Evolutionary conservation across 2,888 invertebrate species (phyloP).

Genomic region (Leucania comma): DNA sequence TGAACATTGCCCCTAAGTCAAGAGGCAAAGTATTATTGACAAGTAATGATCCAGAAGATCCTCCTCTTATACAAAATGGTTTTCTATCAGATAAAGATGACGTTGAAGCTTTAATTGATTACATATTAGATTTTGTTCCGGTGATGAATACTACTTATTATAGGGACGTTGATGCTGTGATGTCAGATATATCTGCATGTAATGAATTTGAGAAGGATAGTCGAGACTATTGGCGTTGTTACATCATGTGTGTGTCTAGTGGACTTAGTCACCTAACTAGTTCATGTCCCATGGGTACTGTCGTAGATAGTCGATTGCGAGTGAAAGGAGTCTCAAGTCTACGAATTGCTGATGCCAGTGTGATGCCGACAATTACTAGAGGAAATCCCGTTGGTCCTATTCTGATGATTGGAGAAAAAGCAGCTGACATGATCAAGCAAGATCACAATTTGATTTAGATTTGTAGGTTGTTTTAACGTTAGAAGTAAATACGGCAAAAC

Average conservation of each 20-base stretch:
- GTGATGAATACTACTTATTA: slow-evolving; percentile 68
- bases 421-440: slow-evolving; percentile 68
- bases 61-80: slow-evolving; percentile 64
- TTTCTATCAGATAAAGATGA: slow-evolving; percentile 65
- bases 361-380: slow-evolving; percentile 63
- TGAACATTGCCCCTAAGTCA: slow-evolving; percentile 79
- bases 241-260: slow-evolving; percentile 59
- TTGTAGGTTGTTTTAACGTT: neutral
- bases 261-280: slow-evolving; percentile 67
- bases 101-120: slow-evolving; percentile 59
- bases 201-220: slow-evolving; percentile 51
- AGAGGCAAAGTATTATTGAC: slow-evolving; percentile 67
- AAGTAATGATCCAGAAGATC: slow-evolving; percentile 62
- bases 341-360: slow-evolving; percentile 66
- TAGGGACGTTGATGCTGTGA: slow-evolving; percentile 56
- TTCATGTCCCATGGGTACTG: slow-evolving; percentile 70
- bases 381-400: slow-evolving; percentile 63
- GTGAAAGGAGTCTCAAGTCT: slow-evolving; percentile 64
- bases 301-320: slow-evolving; percentile 64
- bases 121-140: slow-evolving; percentile 59
- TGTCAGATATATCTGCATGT: slow-evolving; percentile 61
- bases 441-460: slow-evolving; percentile 48
- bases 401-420: slow-evolving; percentile 71
- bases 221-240: slow-evolving; percentile 70
- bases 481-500: too few species aligned